A percentile compares a stretch with the other conserved stretches of the same genome.
Evolutionary conservation across 2,113 vertebrate genomes (phyloP).

Genomic region (Sarotherodon lohbergeri): DNA sequence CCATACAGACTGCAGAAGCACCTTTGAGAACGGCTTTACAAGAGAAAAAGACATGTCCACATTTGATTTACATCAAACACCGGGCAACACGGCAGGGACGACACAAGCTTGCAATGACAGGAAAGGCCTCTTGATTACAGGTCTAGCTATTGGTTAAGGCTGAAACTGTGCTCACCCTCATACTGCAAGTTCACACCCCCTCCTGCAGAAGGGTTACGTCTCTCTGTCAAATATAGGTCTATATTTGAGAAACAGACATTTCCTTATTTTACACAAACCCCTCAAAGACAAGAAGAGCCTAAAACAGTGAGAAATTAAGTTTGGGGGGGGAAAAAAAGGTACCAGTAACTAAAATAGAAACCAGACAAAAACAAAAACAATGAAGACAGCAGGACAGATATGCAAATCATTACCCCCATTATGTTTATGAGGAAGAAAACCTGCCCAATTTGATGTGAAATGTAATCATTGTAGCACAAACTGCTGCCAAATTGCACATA

Average conservation of each 20-base stretch:
- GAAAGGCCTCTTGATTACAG: conserved; percentile 61
- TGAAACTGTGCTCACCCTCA: conserved; percentile 49
- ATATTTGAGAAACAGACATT: background rate
- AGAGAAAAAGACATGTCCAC: background rate
- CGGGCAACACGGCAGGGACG: background rate
- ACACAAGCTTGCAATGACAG: conserved; percentile 57
- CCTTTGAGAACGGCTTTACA: conserved; percentile 47
- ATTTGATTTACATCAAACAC: conserved; percentile 36
- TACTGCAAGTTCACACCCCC: conserved; percentile 3
- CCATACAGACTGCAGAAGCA: conserved; percentile 66
- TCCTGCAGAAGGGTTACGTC: background rate
- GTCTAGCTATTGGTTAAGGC: conserved; percentile 62
- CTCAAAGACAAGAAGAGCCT: background rate
- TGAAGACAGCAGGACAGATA: background rate
- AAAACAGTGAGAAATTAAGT: background rate
- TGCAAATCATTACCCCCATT: background rate
- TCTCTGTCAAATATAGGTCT: background rate
- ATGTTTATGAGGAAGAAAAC: background rate
- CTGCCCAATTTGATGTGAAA: background rate
- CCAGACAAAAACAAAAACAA: background rate
- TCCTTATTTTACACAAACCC: background rate
- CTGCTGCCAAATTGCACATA: background rate
- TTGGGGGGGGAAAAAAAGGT: accelerated
- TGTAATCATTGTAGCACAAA: background rate
- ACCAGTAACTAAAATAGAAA: background rate